These are phyloP conservation scores for Caenorhabditis uteleia DNA, from an alignment of 2,888 invertebrate genomes.

Conservation along the genomic window DNA sequence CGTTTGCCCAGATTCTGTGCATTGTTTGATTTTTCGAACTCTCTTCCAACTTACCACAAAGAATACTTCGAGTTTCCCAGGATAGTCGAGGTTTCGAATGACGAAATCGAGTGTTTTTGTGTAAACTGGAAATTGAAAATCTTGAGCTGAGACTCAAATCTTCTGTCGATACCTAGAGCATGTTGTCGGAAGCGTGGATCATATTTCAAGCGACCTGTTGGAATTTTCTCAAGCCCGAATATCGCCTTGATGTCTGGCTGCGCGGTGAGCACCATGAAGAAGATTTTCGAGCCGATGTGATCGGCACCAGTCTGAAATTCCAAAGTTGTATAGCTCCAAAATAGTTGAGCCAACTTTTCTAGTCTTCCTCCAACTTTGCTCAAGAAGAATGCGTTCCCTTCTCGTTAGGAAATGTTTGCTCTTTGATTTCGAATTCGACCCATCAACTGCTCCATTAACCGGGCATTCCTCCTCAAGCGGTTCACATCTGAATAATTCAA, in stretches of 20 bases:
- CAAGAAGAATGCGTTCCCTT: constrained; percentile 57
- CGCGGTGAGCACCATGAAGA: constrained; percentile 63
- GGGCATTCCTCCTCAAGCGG: constrained; percentile 23
- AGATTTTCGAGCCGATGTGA: constrained; percentile 65
- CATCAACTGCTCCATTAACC: constrained; percentile 3
- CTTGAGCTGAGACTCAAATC: not conserved
- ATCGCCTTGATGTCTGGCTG: constrained; percentile 66
- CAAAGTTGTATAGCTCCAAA: not conserved
- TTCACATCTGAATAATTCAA: constrained; percentile 28
- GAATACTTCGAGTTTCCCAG: constrained; percentile 62
- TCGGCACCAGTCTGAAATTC: constrained; percentile 60
- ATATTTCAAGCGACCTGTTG: constrained; percentile 62
- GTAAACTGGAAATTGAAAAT: constrained; percentile 47
- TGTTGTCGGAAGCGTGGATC: constrained; percentile 58
- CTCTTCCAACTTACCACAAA: constrained; percentile 45
- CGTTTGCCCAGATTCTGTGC: constrained; percentile 60
- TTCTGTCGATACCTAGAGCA: constrained; percentile 29
- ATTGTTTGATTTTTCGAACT: not conserved
- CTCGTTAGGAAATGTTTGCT: constrained; percentile 55
- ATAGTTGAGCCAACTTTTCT: constrained; percentile 62
- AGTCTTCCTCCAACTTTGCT: constrained; percentile 64
- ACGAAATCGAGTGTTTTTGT: constrained; percentile 64
- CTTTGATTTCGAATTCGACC: constrained; percentile 17
- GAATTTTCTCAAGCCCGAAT: constrained; percentile 64
- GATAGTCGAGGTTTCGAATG: constrained; percentile 61